Percentiles rank a stretch among this genome's conserved stretches.
Evolutionary conservation across 2,888 invertebrate genomes (phyloP).

Genomic region (Lasius fuliginosus): DNA sequence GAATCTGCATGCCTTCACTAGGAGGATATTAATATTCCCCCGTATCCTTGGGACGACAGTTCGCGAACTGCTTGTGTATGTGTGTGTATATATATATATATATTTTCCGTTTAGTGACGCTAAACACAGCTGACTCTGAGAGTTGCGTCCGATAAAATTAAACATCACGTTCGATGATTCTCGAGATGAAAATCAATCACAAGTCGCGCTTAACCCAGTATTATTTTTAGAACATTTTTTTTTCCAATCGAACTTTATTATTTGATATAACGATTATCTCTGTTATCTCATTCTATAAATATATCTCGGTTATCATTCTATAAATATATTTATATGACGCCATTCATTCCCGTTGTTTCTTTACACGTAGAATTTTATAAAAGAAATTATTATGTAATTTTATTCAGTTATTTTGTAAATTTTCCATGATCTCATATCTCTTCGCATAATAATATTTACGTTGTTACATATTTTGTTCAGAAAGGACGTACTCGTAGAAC

Average conservation of each 20-base stretch:
- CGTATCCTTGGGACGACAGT: constrained; percentile 62
- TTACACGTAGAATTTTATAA: neutral
- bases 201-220: neutral
- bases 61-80: constrained; percentile 21
- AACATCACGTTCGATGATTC: constrained; percentile 11
- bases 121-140: neutral
- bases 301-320: neutral
- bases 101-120: constrained; percentile 2
- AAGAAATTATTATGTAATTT: neutral
- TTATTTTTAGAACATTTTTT: constrained; percentile 27
- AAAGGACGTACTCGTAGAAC: neutral
- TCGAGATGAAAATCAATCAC: constrained; percentile 30
- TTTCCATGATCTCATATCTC: no score
- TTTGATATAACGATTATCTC: neutral
- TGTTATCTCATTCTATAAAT: neutral
- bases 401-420: no score
- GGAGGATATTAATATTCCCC: constrained; percentile 60
- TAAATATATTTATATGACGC: neutral
- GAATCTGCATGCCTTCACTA: constrained; percentile 41
- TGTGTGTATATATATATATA: no score
- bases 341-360: neutral
- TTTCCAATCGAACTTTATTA: neutral
- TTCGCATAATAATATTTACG: neutral
- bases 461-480: no score
- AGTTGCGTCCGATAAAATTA: constrained; percentile 38